phyloP scores from a whole-genome alignment of 2,113 vertebrate genomes.

The Dolichallabes microphthalmus region DNA sequence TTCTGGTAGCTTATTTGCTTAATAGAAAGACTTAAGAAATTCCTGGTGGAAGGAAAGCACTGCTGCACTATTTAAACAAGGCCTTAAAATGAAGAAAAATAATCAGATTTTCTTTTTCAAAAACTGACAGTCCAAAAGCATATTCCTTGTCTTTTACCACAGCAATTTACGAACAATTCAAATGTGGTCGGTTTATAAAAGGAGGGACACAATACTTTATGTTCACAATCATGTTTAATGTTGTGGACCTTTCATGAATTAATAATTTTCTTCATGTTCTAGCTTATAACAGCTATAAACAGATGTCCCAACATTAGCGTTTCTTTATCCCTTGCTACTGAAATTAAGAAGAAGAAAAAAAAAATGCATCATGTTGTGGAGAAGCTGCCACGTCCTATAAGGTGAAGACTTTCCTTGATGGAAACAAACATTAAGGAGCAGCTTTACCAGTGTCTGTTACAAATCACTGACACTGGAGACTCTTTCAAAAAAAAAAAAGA shows the following conservation, averaged over 20 bases:
- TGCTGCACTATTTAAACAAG: not conserved
- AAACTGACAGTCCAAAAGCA: not conserved
- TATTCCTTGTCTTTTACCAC: no score
- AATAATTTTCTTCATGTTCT: not conserved
- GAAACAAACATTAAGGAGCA: not conserved
- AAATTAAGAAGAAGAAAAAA: not conserved
- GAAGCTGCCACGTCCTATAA: not conserved
- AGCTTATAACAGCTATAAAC: not conserved
- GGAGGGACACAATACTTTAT: not conserved
- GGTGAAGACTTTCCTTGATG: not conserved
- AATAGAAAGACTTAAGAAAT: not conserved
- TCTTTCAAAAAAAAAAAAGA: not conserved
- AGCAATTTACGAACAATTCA: not conserved
- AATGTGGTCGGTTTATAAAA: not conserved
- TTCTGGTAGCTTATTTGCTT: not conserved
- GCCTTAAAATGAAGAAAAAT: not conserved
- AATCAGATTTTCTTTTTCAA: not conserved
- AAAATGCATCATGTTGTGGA: not conserved
- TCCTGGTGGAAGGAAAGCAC: not conserved
- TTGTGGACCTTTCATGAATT: not conserved
- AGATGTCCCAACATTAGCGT: no score
- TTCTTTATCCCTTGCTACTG: not conserved
- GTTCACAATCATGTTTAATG: not conserved
- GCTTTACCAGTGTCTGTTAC: not conserved
- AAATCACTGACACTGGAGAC: not conserved